Evolutionary conservation across 2,797 vertebrate species (phyloP), one percentile per base, ranked within the genome.

Genomic region (Percopsis omiscomaycus): DNA sequence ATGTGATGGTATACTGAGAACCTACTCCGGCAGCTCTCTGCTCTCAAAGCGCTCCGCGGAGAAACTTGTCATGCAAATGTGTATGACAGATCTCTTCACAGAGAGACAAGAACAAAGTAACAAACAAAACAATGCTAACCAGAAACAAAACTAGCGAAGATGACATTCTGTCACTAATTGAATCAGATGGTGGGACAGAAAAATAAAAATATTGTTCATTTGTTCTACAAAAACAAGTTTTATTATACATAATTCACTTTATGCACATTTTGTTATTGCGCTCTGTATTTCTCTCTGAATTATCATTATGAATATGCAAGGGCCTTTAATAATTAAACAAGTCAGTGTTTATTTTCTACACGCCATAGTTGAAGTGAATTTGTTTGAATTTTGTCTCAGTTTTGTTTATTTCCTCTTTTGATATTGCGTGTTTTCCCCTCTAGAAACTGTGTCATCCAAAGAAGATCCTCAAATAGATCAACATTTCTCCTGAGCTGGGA

Each of bases 361-460:
- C 12, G 77, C 78, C 57, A 66, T 44, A 55, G 75, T 84, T 84
- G 79, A 74, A 83, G 85, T 86, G 82, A 87, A 92, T 93, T 94
- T 90, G 92, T 91, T 92, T 92, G 88, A 86, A 90, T 92, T 92
- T 93, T 91, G 91, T 92, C 84, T 87, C 87, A 89, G 89, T 92
- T 92, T 92, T 89, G 87, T 85, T 90, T 89, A 78, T 85, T 82
- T 84, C 67, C 77, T 88, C 81, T 84, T 85, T 80, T 74, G 76
- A 82, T 83, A 75, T 62, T 15, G 52, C 48, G 4, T 77, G 68
- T 87, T 77, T 64, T 51, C 42, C 52, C 60, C 48, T 73, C 51
- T 59, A 47, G 74, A 86, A 90, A 88, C 80, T 83, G 74, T 89
- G 84, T 84, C 84, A 86, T 85, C 64, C 65, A 66, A 79, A 80